phyloP scores from a whole-genome alignment of 2,888 invertebrate genomes.

The Noctua fimbriata region DNA sequence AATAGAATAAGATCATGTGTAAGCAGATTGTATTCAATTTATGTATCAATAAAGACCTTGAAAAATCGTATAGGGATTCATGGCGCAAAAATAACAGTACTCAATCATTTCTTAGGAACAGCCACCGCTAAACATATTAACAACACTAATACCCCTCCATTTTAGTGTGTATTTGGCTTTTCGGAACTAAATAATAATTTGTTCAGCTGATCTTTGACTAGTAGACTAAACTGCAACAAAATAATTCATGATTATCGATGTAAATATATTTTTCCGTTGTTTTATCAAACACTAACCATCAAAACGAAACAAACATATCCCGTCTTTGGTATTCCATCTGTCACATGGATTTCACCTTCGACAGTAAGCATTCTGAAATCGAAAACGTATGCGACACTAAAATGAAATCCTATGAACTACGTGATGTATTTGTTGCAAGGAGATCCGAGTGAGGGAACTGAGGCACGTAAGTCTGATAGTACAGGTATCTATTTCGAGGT shows the following conservation, averaged over 20 bases:
- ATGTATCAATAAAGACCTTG: too few species aligned
- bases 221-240: not conserved
- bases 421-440: slow-evolving; percentile 46
- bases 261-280: too few species aligned
- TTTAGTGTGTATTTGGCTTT: not conserved
- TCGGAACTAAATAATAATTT: not conserved
- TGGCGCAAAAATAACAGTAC: too few species aligned
- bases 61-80: too few species aligned
- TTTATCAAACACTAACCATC: not conserved
- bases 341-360: slow-evolving; percentile 32
- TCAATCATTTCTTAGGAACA: too few species aligned
- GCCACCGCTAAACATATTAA: too few species aligned
- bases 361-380: slow-evolving; percentile 34
- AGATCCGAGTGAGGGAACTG: not conserved
- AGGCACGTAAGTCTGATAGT: slow-evolving; percentile 10
- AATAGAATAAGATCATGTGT: too few species aligned
- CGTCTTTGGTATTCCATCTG: slow-evolving; percentile 6
- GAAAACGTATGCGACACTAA: slow-evolving; percentile 50
- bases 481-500: not conserved
- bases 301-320: not conserved
- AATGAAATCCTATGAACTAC: slow-evolving; percentile 42
- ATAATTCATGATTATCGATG: not conserved
- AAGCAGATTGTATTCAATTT: too few species aligned
- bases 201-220: not conserved
- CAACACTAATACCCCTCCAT: too few species aligned